Conservation (phyloP, 2,797 vertebrate genomes). For the Agapornis canus region DNA sequence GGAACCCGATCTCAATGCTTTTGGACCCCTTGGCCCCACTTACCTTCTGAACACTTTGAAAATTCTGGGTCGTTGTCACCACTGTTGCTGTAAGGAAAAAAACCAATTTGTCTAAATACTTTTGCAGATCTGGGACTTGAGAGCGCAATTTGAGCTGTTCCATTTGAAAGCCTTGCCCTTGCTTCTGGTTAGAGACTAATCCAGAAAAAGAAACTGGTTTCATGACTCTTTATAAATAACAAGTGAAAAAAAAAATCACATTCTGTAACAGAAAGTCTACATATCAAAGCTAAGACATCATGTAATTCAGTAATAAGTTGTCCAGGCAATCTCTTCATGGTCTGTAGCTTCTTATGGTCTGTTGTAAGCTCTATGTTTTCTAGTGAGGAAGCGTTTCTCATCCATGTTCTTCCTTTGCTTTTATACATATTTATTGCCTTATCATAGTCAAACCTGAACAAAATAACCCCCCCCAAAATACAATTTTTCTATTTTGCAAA, state of each 20-base stretch:
- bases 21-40: background rate
- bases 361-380: background rate
- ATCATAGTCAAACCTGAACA: conserved; percentile 15
- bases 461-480: background rate
- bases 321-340: background rate
- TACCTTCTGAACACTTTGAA: background rate
- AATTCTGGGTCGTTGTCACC: background rate
- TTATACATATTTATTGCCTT: conserved; percentile 48
- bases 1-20: background rate
- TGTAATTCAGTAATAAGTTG: background rate
- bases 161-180: background rate
- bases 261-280: background rate
- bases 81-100: background rate
- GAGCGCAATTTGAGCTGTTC: background rate
- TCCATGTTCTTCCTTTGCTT: background rate
- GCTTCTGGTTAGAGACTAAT: background rate
- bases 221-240: background rate
- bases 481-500: background rate
- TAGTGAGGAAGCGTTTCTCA: background rate
- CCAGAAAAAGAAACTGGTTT: background rate
- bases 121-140: background rate
- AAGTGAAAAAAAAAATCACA: rapidly evolving
- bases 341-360: background rate
- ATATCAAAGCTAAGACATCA: background rate
- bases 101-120: background rate